A percentile compares a stretch with the other conserved stretches of the same genome.
phyloP scores from a whole-genome alignment of 2,113 vertebrate species.

The Corythornis madagascariensis region DNA sequence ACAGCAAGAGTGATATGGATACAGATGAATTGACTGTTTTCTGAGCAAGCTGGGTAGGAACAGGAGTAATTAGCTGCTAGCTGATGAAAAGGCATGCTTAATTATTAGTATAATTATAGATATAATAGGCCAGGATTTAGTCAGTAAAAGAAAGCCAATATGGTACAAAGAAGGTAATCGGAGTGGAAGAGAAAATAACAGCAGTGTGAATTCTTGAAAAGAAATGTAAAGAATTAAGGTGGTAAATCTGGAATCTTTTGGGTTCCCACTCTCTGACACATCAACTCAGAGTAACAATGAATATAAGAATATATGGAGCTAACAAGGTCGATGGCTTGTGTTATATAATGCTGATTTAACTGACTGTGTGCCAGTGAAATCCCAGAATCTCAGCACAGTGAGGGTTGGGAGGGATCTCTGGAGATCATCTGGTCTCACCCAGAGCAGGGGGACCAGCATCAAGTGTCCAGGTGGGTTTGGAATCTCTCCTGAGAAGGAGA shows the following conservation, averaged over 20 bases:
- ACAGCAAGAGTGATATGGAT: slow-evolving; percentile 37
- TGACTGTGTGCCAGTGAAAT: neutral
- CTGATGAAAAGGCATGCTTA: slow-evolving; percentile 68
- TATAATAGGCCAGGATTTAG: slow-evolving; percentile 65
- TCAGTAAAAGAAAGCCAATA: slow-evolving; percentile 57
- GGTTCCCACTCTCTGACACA: neutral
- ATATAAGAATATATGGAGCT: neutral
- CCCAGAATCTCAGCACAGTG: neutral
- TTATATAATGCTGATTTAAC: slow-evolving; percentile 8
- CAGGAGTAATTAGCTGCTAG: slow-evolving; percentile 65
- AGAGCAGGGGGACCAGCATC: neutral
- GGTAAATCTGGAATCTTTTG: slow-evolving; percentile 35
- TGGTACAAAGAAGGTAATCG: slow-evolving; percentile 48
- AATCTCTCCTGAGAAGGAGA: neutral
- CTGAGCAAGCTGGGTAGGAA: slow-evolving; percentile 60
- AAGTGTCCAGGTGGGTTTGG: neutral
- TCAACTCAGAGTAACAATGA: neutral
- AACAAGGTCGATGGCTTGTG: neutral
- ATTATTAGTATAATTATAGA: slow-evolving; percentile 69
- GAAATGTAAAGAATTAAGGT: slow-evolving; percentile 41
- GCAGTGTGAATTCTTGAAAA: neutral
- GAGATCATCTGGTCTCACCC: neutral
- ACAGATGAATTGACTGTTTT: slow-evolving; percentile 62
- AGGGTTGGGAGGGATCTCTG: neutral
- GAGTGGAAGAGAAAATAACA: slow-evolving; percentile 30